Evolutionary conservation across 2,888 invertebrate genomes (phyloP), one percentile per base, ranked within the genome.

Genomic region (Amiota minor): DNA sequence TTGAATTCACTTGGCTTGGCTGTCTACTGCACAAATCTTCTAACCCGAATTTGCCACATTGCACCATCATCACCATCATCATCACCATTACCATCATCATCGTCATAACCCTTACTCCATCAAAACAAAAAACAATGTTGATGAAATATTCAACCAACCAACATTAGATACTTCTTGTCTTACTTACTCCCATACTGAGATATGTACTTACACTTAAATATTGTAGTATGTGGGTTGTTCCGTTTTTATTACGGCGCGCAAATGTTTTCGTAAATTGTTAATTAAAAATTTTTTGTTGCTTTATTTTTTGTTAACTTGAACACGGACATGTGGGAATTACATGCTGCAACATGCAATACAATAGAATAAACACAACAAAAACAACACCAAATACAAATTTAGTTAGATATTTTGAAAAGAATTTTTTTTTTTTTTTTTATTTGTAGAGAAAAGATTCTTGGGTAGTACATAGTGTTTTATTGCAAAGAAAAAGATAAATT

Each of bases 191-290:
- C 18, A 59, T 20, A 59, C 59, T 59, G 35, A 35, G 35, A 35
- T 35, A n/a, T n/a, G n/a, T n/a, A n/a, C n/a, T n/a, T n/a, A 35
- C 35, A 35, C 35, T 35, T 35, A 35, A 35, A 35, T 35, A 35
- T 35, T 35, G 35, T 35, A 35, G 4, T 59, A 59, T 59, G 59
- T 59, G 59, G 59, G 59, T 59, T 59, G 59, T 18, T 18, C 59
- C 35, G 59, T 23, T 59, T 59, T 59, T 59, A 59, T 59, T 59
- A 59, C 59, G 59, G 20, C 59, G 59, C 59, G 59, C 59, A 59
- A 59, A 59, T 59, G 59, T 59, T 59, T 59, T 59, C 59, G 59
- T 59, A 59, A 59, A 59, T 59, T 59, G 59, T 59, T 59, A 59
- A 59, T 59, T 59, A 59, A 59, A 59, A 59, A 20, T 59, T 59